These are phyloP conservation scores for Aphaenogaster ashmeadi DNA, from an alignment of 1,140 invertebrate genomes.

Conservation along the genomic window DNA sequence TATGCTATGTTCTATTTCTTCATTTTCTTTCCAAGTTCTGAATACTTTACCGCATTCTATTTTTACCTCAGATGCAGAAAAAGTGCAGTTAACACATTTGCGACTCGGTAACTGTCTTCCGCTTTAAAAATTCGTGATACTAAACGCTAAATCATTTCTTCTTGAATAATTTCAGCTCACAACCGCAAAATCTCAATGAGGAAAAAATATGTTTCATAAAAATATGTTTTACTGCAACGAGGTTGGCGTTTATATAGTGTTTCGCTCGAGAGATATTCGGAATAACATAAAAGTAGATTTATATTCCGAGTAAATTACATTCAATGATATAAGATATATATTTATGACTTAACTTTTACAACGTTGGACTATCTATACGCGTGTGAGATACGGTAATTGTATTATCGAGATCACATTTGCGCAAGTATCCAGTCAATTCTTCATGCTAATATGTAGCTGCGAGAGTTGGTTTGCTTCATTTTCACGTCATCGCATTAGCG, in stretches of 20 bases:
- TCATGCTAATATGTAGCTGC: not conserved
- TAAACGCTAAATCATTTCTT: not conserved
- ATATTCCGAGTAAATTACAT: slow-evolving; percentile 4
- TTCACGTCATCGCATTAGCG: not conserved
- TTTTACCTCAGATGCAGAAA: not conserved
- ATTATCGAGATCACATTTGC: not conserved
- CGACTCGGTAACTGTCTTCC: not conserved
- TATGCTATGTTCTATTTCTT: not conserved
- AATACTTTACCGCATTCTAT: slow-evolving; percentile 2
- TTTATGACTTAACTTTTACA: not conserved
- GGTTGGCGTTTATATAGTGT: not conserved
- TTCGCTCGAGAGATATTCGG: not conserved
- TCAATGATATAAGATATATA: not conserved
- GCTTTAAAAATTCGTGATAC: not conserved
- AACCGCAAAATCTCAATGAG: not conserved
- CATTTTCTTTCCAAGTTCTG: not conserved
- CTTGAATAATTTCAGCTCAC: not conserved
- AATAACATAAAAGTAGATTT: not conserved
- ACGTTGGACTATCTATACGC: not conserved
- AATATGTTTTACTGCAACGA: not conserved
- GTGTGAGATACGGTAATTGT: not conserved
- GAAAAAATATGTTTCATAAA: slow-evolving; percentile 13
- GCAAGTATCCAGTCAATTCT: not conserved
- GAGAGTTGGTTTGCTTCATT: not conserved
- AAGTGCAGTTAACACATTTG: not conserved